These are phyloP conservation scores for Hippocampus zosterae DNA, from an alignment of 2,113 vertebrate species.

Conservation along the genomic window DNA sequence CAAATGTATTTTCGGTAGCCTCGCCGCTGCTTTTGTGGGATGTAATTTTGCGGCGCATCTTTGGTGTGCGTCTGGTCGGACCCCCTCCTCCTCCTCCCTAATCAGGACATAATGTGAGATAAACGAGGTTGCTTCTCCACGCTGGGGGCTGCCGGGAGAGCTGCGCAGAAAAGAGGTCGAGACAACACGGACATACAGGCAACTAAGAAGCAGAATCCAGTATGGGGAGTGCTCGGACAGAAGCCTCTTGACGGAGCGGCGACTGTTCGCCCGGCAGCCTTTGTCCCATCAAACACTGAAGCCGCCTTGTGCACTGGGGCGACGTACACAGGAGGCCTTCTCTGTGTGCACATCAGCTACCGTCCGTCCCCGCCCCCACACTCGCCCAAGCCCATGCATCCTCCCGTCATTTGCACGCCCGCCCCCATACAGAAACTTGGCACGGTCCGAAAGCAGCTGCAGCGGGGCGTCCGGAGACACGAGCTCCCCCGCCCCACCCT, in stretches of 20 bases:
- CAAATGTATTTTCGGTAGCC: slow-evolving; percentile 30
- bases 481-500: neutral
- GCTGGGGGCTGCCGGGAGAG: slow-evolving; percentile 50
- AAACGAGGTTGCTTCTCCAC: slow-evolving; percentile 70
- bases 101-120: slow-evolving; percentile 74
- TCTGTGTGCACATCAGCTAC: slow-evolving; percentile 65
- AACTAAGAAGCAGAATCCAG: slow-evolving; percentile 39
- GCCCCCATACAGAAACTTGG: slow-evolving; percentile 70
- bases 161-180: slow-evolving; percentile 21
- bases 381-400: slow-evolving; percentile 48
- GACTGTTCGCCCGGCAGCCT: slow-evolving; percentile 22
- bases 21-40: slow-evolving; percentile 12
- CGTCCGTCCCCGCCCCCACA: slow-evolving; percentile 54
- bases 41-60: slow-evolving; percentile 33
- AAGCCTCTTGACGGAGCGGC: slow-evolving; percentile 33
- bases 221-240: slow-evolving; percentile 27
- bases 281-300: slow-evolving; percentile 61
- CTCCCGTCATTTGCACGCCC: slow-evolving; percentile 47
- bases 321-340: slow-evolving; percentile 63
- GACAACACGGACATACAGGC: slow-evolving; percentile 23
- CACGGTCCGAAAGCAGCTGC: slow-evolving; percentile 75
- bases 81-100: slow-evolving; percentile 62
- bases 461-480: slow-evolving; percentile 63
- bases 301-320: slow-evolving; percentile 55
- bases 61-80: slow-evolving; percentile 52